Conservation (phyloP, 2,888 invertebrate genomes). For the Phaonia tiefii region DNA sequence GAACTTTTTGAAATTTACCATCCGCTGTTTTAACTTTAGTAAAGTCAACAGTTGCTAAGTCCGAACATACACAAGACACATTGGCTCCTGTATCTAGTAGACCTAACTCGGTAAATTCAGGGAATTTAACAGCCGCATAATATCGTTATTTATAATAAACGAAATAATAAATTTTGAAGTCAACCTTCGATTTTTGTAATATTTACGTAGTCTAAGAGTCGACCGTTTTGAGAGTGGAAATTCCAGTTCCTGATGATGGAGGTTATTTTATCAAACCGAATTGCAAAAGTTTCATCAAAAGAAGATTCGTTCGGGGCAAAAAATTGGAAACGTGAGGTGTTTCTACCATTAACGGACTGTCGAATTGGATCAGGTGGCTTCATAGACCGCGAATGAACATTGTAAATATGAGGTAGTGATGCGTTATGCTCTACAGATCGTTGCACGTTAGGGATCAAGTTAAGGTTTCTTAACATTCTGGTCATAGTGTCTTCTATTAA, state of each 20-base stretch:
- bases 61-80: not conserved
- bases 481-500: too few species aligned
- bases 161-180: not conserved
- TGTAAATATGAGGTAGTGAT: too few species aligned
- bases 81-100: constrained; percentile 10
- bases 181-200: not conserved
- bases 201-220: not conserved
- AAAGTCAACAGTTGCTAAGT: constrained; percentile 1
- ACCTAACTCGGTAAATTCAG: not conserved
- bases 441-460: too few species aligned
- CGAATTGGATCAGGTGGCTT: too few species aligned
- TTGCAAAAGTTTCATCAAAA: too few species aligned
- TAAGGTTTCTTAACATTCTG: too few species aligned
- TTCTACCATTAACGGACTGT: too few species aligned
- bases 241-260: constrained; percentile 14
- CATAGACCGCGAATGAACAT: too few species aligned
- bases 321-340: too few species aligned
- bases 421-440: too few species aligned
- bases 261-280: not conserved
- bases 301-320: too few species aligned
- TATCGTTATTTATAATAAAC: not conserved
- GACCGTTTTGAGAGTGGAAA: constrained; percentile 1
- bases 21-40: constrained; percentile 9
- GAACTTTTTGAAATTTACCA: not conserved
- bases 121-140: not conserved